phyloP scores from a whole-genome alignment of 2,888 invertebrate genomes.

The Sminthurides aquaticus region DNA sequence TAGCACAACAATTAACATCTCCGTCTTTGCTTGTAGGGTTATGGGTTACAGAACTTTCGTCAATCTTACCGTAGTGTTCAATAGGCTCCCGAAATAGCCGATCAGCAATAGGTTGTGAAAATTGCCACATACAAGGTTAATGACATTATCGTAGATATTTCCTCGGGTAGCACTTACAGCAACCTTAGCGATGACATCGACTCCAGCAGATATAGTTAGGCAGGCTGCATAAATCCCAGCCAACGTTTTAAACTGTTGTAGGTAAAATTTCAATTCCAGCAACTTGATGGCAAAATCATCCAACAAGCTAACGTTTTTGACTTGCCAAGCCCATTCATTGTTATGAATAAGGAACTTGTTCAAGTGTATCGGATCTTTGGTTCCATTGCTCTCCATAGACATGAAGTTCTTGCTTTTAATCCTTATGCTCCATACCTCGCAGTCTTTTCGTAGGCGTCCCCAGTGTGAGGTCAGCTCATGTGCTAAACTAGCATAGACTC shows the following conservation, averaged over 20 bases:
- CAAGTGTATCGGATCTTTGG: not conserved
- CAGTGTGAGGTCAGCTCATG: not conserved
- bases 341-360: not conserved
- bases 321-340: not conserved
- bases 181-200: not conserved
- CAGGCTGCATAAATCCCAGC: not conserved
- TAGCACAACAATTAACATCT: no score
- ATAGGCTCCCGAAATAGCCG: not conserved
- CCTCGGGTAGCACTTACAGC: not conserved
- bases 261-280: not conserved
- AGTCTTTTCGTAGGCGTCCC: not conserved
- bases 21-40: no score
- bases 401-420: not conserved
- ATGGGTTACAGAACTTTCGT: not conserved
- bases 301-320: not conserved
- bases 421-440: not conserved
- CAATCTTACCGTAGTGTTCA: not conserved
- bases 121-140: not conserved
- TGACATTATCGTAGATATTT: not conserved
- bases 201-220: not conserved
- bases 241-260: not conserved
- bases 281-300: not conserved
- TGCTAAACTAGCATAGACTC: not conserved
- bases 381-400: no score
- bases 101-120: not conserved